phyloP scores from a whole-genome alignment of 1,140 invertebrate genomes.

The Wiebesia pumilae region DNA sequence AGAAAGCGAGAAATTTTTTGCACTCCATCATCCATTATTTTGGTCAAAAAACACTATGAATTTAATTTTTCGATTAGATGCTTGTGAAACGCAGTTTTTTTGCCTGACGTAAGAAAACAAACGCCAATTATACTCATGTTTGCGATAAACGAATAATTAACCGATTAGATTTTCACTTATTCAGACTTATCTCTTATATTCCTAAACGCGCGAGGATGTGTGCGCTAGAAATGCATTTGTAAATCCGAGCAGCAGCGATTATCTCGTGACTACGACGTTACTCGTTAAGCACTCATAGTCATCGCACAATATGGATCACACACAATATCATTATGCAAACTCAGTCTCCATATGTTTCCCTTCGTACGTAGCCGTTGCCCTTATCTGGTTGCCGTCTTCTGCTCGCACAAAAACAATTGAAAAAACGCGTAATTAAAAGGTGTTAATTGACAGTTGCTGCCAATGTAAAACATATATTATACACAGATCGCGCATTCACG shows the following conservation, averaged over 20 bases:
- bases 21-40: too few species aligned
- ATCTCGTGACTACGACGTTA: background rate
- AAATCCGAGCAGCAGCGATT: background rate
- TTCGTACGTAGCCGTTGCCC: background rate
- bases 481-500: background rate
- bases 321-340: constrained; percentile 41
- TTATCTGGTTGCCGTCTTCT: constrained; percentile 20
- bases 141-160: background rate
- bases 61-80: too few species aligned
- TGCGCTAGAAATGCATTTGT: background rate
- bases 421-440: constrained; percentile 43
- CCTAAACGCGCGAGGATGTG: background rate
- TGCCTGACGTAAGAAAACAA: too few species aligned
- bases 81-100: too few species aligned
- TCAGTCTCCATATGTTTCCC: constrained; percentile 28
- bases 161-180: background rate
- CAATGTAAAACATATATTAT: background rate
- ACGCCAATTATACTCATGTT: too few species aligned
- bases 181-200: background rate
- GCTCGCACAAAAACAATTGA: constrained; percentile 28
- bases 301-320: constrained; percentile 46
- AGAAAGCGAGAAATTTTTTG: too few species aligned
- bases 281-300: constrained; percentile 31
- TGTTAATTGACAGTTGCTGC: constrained; percentile 38
- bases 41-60: too few species aligned